Evolutionary conservation across 2,797 vertebrate species (phyloP), one percentile per base, ranked within the genome.

Genomic region (Lateolabrax maculatus): DNA sequence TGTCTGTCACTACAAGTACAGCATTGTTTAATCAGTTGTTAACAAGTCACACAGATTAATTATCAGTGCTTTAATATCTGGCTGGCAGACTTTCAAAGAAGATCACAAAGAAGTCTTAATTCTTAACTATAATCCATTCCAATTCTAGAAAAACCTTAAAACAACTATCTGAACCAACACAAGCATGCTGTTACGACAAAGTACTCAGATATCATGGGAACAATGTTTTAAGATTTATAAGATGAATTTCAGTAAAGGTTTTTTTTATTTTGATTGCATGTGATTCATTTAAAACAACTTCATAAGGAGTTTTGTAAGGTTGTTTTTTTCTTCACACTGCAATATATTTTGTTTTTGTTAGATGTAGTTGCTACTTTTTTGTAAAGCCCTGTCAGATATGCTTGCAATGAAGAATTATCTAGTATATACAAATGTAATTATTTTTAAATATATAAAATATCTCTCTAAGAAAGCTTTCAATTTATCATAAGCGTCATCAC

Each of bases 41-140:
- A 83, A 84, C 71, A 89, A 88, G 84, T 79, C 68, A 31, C 74
- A 68, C 31, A 66, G 70, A 86, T 81, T 84, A 60, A 85, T 86
- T 67, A 87, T 80, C 80, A 82, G 23, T 23, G 71, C 70, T 66
- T 39, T 81, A 80, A 84, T 60, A 73, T 74, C 12, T 41, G 66
- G 36, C 55, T 34, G 67, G 29, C 69, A 79, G 56, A 19, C 52
- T 75, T 67, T 66, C 56, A 46, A 9, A 10, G 51, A 12, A 41
- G 37, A 41, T 23, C 52, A 71, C 37, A 58, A 29, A 55, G 44
- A 41, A 18, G 44, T 56, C 25, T 62, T 9, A 60, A 48, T 29
- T 57, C 46, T 62, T 62, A 58, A 9, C 23, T 29, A 15, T 29
- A 56, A 27, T 60, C 46, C 31, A 29, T 21, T 51, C n/a, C 37